Conservation (phyloP, 2,888 invertebrate species). For the Drosophila falleni region DNA sequence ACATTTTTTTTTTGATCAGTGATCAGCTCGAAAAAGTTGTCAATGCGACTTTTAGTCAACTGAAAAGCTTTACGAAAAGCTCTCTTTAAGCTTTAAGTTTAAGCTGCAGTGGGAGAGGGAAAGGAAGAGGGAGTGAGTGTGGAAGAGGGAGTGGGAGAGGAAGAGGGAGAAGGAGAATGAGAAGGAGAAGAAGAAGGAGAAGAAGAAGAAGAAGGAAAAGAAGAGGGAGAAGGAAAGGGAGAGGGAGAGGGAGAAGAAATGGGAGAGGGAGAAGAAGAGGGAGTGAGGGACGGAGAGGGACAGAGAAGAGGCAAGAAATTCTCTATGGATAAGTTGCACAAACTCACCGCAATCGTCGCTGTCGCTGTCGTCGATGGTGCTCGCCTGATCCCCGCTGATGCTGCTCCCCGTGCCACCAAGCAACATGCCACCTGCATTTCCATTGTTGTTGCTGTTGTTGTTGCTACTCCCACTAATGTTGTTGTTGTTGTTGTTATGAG, state of each 20-base stretch:
- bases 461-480: conserved; percentile 32
- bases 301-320: background rate
- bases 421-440: conserved; percentile 54
- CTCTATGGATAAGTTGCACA: background rate
- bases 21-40: background rate
- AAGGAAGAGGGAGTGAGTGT: background rate
- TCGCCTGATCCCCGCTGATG: conserved; percentile 84
- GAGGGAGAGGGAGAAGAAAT: background rate
- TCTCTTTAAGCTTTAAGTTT: background rate
- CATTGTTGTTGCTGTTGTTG: conserved; percentile 55
- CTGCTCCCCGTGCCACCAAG: conserved; percentile 79
- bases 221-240: background rate
- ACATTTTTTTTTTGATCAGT: background rate
- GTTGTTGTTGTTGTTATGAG: conserved; percentile 46
- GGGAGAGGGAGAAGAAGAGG: background rate
- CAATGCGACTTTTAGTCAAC: background rate
- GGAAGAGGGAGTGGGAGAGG: background rate
- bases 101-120: background rate
- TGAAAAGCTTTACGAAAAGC: background rate
- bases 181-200: too few species aligned
- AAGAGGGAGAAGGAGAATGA: too few species aligned
- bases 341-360: conserved; percentile 85
- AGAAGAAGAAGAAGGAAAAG: background rate
- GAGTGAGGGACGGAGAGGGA: too few species aligned
- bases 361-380: conserved; percentile 85